Conservation (phyloP, 2,797 vertebrate genomes). For the Alca torda region DNA sequence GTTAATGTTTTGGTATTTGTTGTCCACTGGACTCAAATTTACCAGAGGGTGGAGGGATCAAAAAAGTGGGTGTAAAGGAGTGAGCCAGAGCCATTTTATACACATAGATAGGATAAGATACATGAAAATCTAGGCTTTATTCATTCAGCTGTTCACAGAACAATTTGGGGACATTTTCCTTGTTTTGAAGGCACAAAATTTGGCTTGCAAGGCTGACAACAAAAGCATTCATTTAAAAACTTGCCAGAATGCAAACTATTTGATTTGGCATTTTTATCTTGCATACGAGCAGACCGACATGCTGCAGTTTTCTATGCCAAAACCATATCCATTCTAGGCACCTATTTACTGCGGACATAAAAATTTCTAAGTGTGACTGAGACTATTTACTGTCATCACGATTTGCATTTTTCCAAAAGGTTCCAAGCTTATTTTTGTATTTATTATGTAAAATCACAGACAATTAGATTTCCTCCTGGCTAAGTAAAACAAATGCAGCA, state of each 20-base stretch:
- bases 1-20: neutral
- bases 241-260: neutral
- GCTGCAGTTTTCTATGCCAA: slow-evolving; percentile 21
- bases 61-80: neutral
- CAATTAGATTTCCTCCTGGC: neutral
- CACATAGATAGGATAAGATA: no score
- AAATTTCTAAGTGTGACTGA: neutral
- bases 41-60: neutral
- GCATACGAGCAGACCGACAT: neutral
- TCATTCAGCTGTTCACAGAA: neutral
- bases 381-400: neutral
- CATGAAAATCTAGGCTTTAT: neutral
- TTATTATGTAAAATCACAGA: neutral
- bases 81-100: neutral
- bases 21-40: neutral
- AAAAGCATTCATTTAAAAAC: neutral
- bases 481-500: neutral
- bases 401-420: neutral
- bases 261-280: slow-evolving; percentile 36
- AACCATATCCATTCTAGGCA: neutral
- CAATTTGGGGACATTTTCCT: neutral
- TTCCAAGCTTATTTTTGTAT: neutral
- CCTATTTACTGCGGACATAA: neutral
- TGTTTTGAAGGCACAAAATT: neutral
- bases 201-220: neutral